Percentiles rank a stretch among this genome's conserved stretches.
phyloP scores from a whole-genome alignment of 2,888 invertebrate species.

The Epistrophella euchroma region DNA sequence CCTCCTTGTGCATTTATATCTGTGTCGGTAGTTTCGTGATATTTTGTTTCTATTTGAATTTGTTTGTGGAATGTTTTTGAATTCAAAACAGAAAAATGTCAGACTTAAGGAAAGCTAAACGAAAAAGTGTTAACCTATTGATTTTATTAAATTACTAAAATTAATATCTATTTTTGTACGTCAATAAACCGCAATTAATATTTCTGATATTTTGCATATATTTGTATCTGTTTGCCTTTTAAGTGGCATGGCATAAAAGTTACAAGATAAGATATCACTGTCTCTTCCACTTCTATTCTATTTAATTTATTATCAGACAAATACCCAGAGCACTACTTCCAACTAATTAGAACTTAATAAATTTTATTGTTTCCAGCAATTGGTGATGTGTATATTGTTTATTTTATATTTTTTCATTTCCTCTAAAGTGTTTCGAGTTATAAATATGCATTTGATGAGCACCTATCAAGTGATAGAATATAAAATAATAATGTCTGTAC shows the following conservation, averaged over 20 bases:
- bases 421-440: not conserved
- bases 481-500: no score
- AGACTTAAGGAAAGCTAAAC: no score
- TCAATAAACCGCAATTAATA: no score
- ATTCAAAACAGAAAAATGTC: no score
- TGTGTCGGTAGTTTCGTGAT: no score
- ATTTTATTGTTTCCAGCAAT: not conserved
- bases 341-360: constrained; percentile 3
- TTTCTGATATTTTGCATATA: not conserved
- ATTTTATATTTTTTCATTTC: constrained; percentile 2
- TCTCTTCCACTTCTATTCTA: not conserved
- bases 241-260: not conserved
- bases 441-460: not conserved
- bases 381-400: not conserved
- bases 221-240: not conserved
- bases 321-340: not conserved
- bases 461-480: not conserved
- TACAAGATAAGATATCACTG: not conserved
- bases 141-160: no score
- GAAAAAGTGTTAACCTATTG: no score
- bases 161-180: no score
- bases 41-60: no score
- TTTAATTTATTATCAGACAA: not conserved
- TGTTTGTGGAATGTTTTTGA: no score
- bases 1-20: no score